Percentiles rank a stretch among this genome's conserved stretches.
phyloP scores from a whole-genome alignment of 2,113 vertebrate species.

The Thinocorus orbignyianus region DNA sequence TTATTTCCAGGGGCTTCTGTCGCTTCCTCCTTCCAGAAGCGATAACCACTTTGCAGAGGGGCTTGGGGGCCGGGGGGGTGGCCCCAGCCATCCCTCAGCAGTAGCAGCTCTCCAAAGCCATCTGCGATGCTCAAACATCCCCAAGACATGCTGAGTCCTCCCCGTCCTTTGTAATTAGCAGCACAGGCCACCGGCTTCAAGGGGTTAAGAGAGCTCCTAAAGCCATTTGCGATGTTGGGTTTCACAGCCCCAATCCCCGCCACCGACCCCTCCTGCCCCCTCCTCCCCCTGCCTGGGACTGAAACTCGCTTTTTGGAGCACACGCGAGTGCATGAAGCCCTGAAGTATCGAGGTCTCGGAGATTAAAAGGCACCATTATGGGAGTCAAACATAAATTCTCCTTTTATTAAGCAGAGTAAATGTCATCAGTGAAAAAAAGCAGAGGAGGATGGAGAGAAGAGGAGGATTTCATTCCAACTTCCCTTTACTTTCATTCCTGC shows the following conservation, averaged over 20 bases:
- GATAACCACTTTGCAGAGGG: not conserved
- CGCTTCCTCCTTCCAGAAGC: not conserved
- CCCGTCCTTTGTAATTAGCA: not conserved
- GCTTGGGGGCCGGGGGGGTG: not conserved
- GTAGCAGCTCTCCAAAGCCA: not conserved
- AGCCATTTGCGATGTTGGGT: not conserved
- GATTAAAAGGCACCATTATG: slow-evolving; percentile 49
- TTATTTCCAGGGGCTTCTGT: slow-evolving; percentile 19
- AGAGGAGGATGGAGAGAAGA: slow-evolving; percentile 20
- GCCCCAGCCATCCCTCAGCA: not conserved
- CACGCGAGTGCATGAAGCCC: not conserved
- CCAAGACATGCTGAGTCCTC: not conserved
- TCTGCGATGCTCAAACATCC: not conserved
- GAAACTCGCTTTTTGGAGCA: not conserved
- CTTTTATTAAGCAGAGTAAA: slow-evolving; percentile 68
- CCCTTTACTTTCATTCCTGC: not conserved
- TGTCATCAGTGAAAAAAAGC: slow-evolving; percentile 64
- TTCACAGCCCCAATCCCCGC: not conserved
- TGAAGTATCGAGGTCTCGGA: not conserved
- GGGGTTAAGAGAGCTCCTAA: not conserved
- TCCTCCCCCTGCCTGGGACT: not conserved
- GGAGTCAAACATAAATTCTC: slow-evolving; percentile 59
- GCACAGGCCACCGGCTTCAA: too few relatives aligned
- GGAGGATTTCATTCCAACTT: slow-evolving; percentile 55
- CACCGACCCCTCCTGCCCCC: not conserved